Evolutionary conservation across 2,113 vertebrate genomes (phyloP), one percentile per base, ranked within the genome.

Genomic region (Falco punctatus): DNA sequence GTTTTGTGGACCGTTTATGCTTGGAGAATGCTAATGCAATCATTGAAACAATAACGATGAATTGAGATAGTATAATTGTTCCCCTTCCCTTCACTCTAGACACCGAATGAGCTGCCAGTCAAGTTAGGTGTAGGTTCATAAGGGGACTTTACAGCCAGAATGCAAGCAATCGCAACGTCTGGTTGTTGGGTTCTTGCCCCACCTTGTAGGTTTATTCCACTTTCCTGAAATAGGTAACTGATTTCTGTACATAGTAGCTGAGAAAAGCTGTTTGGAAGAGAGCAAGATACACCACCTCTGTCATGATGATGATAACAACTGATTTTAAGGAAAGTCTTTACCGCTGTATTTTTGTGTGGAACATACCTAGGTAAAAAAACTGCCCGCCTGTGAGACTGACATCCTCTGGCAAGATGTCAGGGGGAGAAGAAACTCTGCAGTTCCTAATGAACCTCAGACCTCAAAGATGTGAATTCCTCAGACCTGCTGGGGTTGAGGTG

Each of bases 1-100:
- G 92, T 94, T 94, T 95, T 94, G 88, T 92, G 66, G 94, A 66
- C 10, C 21, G 1, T 88, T 84, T 97, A 96, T 97, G 94, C 88
- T 95, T 81, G 71, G 90, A 86, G 95, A 97, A 96, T 96, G 84
- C 35, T 95, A 96, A 96, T 96, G 96, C 84, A 85, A 93, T 96
- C 94, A 92, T 51, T 81, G 75, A 81, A 88, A 96, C 80, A 90
- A 75, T 96, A 90, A 97, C 13, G 58, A 64, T 86, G 81, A 79
- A 83, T 94, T 92, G 93, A 96, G 73, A 73, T 58, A 72, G 81
- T 86, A 57, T 92, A 96, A 94, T 97, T 97, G 90, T 75, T 96
- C 92, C 81, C 61, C 30, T 93, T 96, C 94, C 86, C 82, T 95
- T 95, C 93, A 75, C 61, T 91, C 21, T 48, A 96, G 91, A 66